These are phyloP conservation scores for Apotomis capreana DNA, from an alignment of 2,888 invertebrate species.

Conservation along the genomic window DNA sequence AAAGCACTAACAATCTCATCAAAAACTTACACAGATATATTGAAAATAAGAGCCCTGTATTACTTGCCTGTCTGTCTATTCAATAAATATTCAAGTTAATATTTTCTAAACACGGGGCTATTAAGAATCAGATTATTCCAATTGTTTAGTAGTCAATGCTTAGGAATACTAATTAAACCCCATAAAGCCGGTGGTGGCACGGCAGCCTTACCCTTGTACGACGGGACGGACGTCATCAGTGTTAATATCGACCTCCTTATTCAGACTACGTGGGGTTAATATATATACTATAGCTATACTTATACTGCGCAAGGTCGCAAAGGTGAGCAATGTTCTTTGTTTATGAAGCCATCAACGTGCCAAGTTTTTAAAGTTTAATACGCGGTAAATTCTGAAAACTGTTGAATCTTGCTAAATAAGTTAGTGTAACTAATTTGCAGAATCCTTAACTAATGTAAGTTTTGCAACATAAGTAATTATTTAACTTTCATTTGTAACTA, in stretches of 20 bases:
- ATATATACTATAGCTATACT: background rate
- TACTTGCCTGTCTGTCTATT: too few relatives aligned
- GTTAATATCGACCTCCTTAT: conserved; percentile 35
- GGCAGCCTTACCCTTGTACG: conserved; percentile 22
- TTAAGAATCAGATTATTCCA: conserved; percentile 9
- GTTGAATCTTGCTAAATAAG: conserved; percentile 16
- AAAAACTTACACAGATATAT: too few relatives aligned
- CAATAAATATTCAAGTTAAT: background rate
- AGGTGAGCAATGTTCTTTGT: conserved; percentile 33
- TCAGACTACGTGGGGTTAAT: background rate
- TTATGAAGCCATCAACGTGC: conserved; percentile 16
- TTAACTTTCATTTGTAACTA: too few relatives aligned
- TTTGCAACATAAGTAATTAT: too few relatives aligned
- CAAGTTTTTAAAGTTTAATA: background rate
- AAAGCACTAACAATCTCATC: too few relatives aligned
- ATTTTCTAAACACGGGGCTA: background rate
- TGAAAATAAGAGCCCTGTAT: too few relatives aligned
- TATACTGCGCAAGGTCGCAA: conserved; percentile 16
- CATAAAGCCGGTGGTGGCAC: conserved; percentile 17
- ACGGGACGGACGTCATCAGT: conserved; percentile 21
- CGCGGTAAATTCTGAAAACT: conserved; percentile 7
- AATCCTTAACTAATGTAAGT: too few relatives aligned
- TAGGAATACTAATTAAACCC: conserved; percentile 20
- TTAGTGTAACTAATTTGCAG: background rate
- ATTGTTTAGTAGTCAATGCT: conserved; percentile 14